Conservation (phyloP, 2,113 vertebrate genomes). For the Perccottus glenii region DNA sequence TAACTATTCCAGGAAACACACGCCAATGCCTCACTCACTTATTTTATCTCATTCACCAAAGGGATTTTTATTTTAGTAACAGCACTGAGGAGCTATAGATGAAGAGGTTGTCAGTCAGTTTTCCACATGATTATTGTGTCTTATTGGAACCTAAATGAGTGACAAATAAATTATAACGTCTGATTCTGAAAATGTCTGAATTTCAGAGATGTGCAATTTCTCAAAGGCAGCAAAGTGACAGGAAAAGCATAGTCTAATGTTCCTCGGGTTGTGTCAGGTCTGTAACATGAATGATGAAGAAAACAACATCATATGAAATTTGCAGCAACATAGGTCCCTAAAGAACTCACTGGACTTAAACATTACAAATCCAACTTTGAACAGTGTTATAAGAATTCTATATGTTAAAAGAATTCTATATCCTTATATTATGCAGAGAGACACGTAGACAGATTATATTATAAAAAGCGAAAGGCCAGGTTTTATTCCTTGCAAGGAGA, state of each 20-base stretch:
- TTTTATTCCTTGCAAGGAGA: too few relatives aligned
- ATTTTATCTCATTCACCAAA: neutral
- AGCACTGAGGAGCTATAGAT: neutral
- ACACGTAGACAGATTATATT: too few relatives aligned
- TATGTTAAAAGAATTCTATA: too few relatives aligned
- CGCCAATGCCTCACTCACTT: neutral
- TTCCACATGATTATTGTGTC: neutral
- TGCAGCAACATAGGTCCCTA: too few relatives aligned
- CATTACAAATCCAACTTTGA: too few relatives aligned
- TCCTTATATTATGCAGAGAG: too few relatives aligned
- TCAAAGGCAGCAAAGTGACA: conserved; percentile 3
- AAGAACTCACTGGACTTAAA: too few relatives aligned
- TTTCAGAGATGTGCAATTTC: neutral
- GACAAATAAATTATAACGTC: neutral
- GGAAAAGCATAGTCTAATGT: conserved; percentile 21
- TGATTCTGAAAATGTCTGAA: neutral
- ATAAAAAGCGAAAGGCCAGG: too few relatives aligned
- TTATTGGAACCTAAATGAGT: neutral
- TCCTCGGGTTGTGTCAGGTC: conserved; percentile 2
- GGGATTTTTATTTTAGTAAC: neutral
- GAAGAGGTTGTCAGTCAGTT: neutral
- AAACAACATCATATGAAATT: too few relatives aligned
- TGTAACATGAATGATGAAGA: too few relatives aligned
- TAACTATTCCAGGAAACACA: neutral
- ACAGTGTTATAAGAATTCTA: too few relatives aligned